phyloP scores from a whole-genome alignment of 2,888 invertebrate species.

The Anorthoa munda region DNA sequence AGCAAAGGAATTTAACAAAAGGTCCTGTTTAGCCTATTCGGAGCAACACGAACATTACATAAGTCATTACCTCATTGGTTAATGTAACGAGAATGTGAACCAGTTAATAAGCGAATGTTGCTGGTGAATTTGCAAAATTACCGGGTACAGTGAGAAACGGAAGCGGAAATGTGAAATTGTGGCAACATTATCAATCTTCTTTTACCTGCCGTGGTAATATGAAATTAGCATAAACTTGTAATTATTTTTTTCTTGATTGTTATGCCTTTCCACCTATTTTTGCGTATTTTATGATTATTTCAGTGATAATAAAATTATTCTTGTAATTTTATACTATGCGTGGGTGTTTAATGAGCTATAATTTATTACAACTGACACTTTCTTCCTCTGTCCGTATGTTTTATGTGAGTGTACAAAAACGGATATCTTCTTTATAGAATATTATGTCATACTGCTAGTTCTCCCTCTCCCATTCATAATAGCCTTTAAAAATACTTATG shows the following conservation, averaged over 20 bases:
- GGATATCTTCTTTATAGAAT: too few species aligned
- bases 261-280: not conserved
- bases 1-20: slow-evolving; percentile 63
- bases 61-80: slow-evolving; percentile 56
- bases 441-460: too few species aligned
- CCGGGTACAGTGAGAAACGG: slow-evolving; percentile 55
- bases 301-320: not conserved
- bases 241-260: slow-evolving; percentile 11
- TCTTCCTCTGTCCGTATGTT: not conserved
- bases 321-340: not conserved
- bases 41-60: slow-evolving; percentile 54
- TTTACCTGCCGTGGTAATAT: slow-evolving; percentile 39
- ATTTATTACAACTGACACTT: not conserved
- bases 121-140: slow-evolving; percentile 54
- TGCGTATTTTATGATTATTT: not conserved
- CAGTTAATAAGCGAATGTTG: slow-evolving; percentile 54
- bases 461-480: too few species aligned
- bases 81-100: slow-evolving; percentile 60
- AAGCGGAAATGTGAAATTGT: slow-evolving; percentile 63
- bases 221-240: slow-evolving; percentile 47
- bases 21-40: slow-evolving; percentile 56
- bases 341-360: not conserved
- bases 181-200: slow-evolving; percentile 53
- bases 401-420: not conserved
- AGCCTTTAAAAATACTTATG: too few species aligned